These are phyloP conservation scores for Matsumyia berberina DNA, from an alignment of 2,888 invertebrate genomes.

Conservation along the genomic window DNA sequence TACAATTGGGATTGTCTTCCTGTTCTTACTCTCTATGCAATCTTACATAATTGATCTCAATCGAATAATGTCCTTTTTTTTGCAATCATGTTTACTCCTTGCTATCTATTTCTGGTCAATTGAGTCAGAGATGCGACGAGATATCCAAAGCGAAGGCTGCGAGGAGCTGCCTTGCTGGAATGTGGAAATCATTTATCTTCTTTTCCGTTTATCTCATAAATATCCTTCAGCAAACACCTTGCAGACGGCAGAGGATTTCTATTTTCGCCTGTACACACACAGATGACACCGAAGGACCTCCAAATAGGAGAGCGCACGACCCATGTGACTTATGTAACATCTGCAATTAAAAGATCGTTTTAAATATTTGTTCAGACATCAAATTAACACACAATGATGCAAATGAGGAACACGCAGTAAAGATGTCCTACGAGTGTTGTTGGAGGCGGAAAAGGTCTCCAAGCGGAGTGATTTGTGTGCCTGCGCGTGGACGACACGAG, in stretches of 20 bases:
- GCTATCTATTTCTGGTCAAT: constrained; percentile 74
- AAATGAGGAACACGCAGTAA: constrained; percentile 73
- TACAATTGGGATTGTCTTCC: constrained; percentile 58
- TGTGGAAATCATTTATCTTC: constrained; percentile 26
- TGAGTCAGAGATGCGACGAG: constrained; percentile 34
- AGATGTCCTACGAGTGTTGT: constrained; percentile 41
- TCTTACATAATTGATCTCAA: constrained; percentile 65
- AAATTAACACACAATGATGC: constrained; percentile 75
- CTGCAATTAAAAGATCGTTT: constrained; percentile 75
- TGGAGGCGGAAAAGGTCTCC: constrained; percentile 36
- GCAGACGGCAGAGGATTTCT: constrained; percentile 53
- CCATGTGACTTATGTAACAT: constrained; percentile 73
- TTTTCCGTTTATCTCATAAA: constrained; percentile 39
- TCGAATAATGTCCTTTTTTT: constrained; percentile 65
- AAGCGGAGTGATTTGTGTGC: constrained; percentile 56
- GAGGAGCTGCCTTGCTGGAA: constrained; percentile 30
- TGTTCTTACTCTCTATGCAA: constrained; percentile 12
- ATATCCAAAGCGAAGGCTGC: constrained; percentile 38
- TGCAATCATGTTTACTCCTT: constrained; percentile 53
- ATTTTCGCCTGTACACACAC: constrained; percentile 51
- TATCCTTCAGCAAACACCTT: constrained; percentile 60
- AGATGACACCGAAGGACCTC: constrained; percentile 62
- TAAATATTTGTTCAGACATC: constrained; percentile 76
- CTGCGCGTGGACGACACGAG: constrained; percentile 44
- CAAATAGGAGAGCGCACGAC: constrained; percentile 44